phyloP scores from a whole-genome alignment of 1,140 invertebrate species.

The Carposina sasakii region DNA sequence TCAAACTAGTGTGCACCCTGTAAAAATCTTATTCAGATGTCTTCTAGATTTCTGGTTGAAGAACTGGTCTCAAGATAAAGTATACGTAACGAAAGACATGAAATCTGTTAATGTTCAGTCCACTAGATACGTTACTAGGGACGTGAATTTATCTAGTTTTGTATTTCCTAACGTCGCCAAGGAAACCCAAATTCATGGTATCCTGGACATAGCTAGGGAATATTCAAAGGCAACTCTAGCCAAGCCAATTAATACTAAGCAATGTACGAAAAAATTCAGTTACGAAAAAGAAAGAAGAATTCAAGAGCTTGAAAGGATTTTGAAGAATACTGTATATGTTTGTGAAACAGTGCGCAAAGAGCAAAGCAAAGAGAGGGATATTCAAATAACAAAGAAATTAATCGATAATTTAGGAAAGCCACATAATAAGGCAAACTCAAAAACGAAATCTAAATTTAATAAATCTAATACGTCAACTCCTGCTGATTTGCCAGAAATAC shows the following conservation, averaged over 20 bases:
- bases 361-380: slow-evolving; percentile 39
- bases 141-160: slow-evolving; percentile 39
- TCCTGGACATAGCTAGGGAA: no score
- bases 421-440: slow-evolving; percentile 15
- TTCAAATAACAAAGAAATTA: slow-evolving; percentile 43
- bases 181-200: slow-evolving; percentile 39
- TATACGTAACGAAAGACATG: slow-evolving; percentile 25
- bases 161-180: slow-evolving; percentile 26
- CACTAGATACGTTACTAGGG: slow-evolving; percentile 39
- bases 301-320: slow-evolving; percentile 48
- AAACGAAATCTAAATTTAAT: slow-evolving; percentile 16
- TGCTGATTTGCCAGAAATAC: slow-evolving; percentile 41
- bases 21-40: slow-evolving; percentile 46
- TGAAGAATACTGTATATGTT: slow-evolving; percentile 57
- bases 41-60: slow-evolving; percentile 54
- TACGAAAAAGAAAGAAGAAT: slow-evolving; percentile 44
- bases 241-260: background rate
- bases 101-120: slow-evolving; percentile 41
- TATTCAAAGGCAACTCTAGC: no score
- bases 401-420: slow-evolving; percentile 39
- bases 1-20: slow-evolving; percentile 31
- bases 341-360: slow-evolving; percentile 34
- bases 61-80: slow-evolving; percentile 25
- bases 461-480: slow-evolving; percentile 43
- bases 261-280: slow-evolving; percentile 7